Evolutionary conservation across 2,888 invertebrate genomes (phyloP), one percentile per base, ranked within the genome.

Genomic region (Oscheius onirici): DNA sequence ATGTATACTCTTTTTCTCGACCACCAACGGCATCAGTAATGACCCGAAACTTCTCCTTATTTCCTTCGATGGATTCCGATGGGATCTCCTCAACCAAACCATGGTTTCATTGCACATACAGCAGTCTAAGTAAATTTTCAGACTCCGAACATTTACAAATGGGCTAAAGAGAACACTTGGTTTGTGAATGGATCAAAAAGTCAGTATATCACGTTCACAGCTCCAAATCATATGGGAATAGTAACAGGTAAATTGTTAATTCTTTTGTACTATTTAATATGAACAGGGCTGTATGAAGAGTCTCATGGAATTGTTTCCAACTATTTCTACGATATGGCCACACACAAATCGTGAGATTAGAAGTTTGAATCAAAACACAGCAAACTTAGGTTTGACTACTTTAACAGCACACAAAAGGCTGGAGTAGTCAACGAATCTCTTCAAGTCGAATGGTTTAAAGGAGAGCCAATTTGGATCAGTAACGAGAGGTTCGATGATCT

Each of bases 161-260:
- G 76, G 78, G 79, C 81, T 3, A 46, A 60, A 24, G 57, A 70
- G 57, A 70, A 69, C 10, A 72, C 77, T 6, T 80, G 81, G 80
- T 81, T 80, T 46, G 68, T 70, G 43, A 75, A 75, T 24, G 81
- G 81, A 3, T 66, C 75, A 1, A 65, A 74, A 51, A 74, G 77
- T 0, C 79, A 80, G 67, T 81, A 75, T 28, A 74, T 80, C 17
- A 77, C 81, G 13, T 77, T 68, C 52, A 81, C 81, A 0, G 80
- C 79, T 6, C 77, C 81, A n/a, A 81, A 81, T 63, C 81, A 81
- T 57, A 80, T 81, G 79, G 75, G 76, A 15, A 80, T 80, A 10
- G 80, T 78, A 0, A 78, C 80, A 0, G 73, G 72, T 72, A 13
- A 13, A 34, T 17, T 22, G 24, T 46, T 57, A 20, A 1, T 34